Conservation (phyloP, 2,797 vertebrate species). For the Chelmon rostratus region DNA sequence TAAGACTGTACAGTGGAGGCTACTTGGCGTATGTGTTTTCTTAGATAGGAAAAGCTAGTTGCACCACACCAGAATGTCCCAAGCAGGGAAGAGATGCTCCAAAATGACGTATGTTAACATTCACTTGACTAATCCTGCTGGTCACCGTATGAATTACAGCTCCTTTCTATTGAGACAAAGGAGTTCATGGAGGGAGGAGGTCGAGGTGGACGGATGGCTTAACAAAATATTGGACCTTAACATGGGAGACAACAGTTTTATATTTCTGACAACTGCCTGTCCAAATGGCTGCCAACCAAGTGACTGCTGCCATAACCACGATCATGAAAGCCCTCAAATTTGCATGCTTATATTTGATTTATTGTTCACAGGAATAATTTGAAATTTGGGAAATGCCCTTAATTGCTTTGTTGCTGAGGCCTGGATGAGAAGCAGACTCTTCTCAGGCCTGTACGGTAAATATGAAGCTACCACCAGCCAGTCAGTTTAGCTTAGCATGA, state of each 20-base stretch:
- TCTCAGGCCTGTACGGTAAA: background rate
- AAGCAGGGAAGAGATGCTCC: background rate
- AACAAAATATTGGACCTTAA: background rate
- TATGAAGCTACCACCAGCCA: background rate
- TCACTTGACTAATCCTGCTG: background rate
- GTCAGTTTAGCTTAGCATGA: background rate
- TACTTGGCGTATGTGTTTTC: background rate
- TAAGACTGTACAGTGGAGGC: background rate
- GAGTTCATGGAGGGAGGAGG: background rate
- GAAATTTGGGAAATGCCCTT: background rate
- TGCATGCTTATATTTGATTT: background rate
- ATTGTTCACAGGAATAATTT: background rate
- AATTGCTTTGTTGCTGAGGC: background rate
- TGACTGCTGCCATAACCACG: no score
- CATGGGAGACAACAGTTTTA: background rate
- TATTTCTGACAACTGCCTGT: no score
- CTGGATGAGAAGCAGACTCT: background rate
- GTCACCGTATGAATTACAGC: background rate
- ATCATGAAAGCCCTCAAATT: no score
- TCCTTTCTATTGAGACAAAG: slow-evolving; percentile 6
- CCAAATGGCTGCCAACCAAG: no score
- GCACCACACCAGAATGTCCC: background rate
- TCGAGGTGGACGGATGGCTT: background rate
- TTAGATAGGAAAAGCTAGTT: background rate
- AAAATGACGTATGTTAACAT: background rate